A percentile compares a stretch with the other conserved stretches of the same genome.
Evolutionary conservation across 2,113 vertebrate genomes (phyloP).

Genomic region (Megaleporinus macrocephalus): DNA sequence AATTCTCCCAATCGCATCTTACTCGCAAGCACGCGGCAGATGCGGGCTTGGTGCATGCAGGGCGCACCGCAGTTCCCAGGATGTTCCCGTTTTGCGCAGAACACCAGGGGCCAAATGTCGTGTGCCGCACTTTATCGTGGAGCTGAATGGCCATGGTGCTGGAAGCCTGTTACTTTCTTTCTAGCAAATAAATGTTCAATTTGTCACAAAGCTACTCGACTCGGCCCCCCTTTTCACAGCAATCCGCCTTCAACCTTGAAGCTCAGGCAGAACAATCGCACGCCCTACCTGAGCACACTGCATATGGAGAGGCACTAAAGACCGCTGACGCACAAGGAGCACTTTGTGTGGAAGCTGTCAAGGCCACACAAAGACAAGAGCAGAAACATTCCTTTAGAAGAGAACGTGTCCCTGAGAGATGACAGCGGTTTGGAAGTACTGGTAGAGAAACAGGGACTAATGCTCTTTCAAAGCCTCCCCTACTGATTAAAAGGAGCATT

Average conservation of each 20-base stretch:
- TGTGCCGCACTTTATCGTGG: neutral
- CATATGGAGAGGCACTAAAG: neutral
- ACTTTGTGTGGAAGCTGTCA: conserved; percentile 61
- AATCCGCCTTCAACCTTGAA: conserved; percentile 2
- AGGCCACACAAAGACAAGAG: conserved; percentile 58
- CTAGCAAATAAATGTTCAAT: too few species aligned
- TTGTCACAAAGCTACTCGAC: neutral
- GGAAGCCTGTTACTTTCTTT: neutral
- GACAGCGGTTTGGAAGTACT: conserved; percentile 41
- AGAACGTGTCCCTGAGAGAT: conserved; percentile 40
- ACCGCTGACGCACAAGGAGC: neutral
- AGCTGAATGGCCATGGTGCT: neutral
- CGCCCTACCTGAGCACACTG: neutral
- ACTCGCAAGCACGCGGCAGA: neutral
- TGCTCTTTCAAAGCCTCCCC: neutral
- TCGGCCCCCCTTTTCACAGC: neutral
- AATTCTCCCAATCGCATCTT: neutral
- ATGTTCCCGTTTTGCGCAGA: neutral
- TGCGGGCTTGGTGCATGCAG: neutral
- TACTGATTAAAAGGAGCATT: neutral
- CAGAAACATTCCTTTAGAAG: conserved; percentile 61
- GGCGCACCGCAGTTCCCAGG: neutral
- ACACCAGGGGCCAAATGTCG: neutral
- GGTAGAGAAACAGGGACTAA: neutral
- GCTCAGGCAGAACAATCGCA: conserved; percentile 14